Conservation (phyloP, 2,888 invertebrate species). For the Trachelus iudaicus region DNA sequence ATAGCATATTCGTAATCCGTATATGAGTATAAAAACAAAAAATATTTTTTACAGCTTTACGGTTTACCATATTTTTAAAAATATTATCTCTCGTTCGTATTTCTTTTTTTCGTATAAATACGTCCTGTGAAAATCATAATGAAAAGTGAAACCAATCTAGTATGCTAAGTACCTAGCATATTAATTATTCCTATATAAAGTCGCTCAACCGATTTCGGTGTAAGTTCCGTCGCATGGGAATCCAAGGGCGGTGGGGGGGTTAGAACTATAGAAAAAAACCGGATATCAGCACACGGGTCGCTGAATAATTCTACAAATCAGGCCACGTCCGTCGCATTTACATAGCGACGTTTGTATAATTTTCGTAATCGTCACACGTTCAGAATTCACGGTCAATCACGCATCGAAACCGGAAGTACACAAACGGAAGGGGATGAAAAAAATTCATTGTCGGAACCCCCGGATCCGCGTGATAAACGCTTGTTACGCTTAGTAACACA, state of each 20-base stretch:
- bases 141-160: not conserved
- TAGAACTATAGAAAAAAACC: conserved; percentile 22
- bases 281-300: conserved; percentile 42
- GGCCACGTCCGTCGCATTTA: conserved; percentile 8
- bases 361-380: not conserved
- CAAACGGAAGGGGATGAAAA: not conserved
- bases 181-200: not conserved
- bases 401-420: not conserved
- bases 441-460: not conserved
- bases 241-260: not conserved
- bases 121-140: not conserved
- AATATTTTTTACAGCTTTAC: too few species aligned
- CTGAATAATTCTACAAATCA: conserved; percentile 46
- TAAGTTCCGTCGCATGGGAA: not conserved
- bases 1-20: too few species aligned
- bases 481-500: not conserved
- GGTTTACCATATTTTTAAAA: not conserved
- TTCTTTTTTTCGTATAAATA: not conserved
- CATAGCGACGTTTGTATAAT: not conserved
- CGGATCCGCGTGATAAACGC: not conserved
- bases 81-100: not conserved
- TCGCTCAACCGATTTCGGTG: not conserved
- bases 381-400: conserved; percentile 5
- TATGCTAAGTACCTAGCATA: not conserved
- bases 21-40: too few species aligned